phyloP scores from a whole-genome alignment of 2,113 vertebrate species.

The Oxygymnocypris stewartii region DNA sequence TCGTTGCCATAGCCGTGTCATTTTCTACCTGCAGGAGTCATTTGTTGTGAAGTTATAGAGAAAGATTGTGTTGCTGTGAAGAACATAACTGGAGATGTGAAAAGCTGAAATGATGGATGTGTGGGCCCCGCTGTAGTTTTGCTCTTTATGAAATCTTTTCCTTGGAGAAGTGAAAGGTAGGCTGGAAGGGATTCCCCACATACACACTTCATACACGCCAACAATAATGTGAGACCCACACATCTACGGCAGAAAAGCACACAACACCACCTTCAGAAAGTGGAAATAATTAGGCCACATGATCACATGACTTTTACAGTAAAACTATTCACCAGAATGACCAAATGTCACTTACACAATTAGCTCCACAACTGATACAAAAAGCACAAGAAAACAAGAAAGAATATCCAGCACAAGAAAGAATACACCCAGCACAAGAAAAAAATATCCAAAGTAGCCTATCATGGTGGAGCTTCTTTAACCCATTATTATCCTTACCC shows the following conservation, averaged over 20 bases:
- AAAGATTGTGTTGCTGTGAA: background rate
- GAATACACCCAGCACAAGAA: background rate
- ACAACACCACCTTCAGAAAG: constrained; percentile 63
- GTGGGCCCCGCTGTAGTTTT: constrained; percentile 25
- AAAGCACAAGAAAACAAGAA: no score
- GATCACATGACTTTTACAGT: constrained; percentile 63
- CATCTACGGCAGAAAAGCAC: constrained; percentile 63
- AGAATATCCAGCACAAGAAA: no score
- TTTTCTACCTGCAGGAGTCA: constrained; percentile 21
- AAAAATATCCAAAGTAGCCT: background rate
- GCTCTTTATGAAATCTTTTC: constrained; percentile 22
- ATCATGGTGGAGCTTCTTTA: background rate
- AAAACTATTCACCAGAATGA: constrained; percentile 25
- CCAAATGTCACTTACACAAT: background rate
- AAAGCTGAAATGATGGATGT: constrained; percentile 33
- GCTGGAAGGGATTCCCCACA: constrained; percentile 68
- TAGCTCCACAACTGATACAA: background rate
- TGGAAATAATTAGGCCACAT: constrained; percentile 68
- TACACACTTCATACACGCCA: constrained; percentile 55
- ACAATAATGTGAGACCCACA: constrained; percentile 38
- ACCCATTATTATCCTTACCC: constrained; percentile 25
- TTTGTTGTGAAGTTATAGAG: constrained; percentile 4
- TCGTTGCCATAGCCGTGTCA: background rate
- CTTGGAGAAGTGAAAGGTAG: constrained; percentile 59
- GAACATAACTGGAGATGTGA: constrained; percentile 29